Base-by-base conservation (phyloP, 2,888 invertebrate species). In the Abrostola triplasia region DNA sequence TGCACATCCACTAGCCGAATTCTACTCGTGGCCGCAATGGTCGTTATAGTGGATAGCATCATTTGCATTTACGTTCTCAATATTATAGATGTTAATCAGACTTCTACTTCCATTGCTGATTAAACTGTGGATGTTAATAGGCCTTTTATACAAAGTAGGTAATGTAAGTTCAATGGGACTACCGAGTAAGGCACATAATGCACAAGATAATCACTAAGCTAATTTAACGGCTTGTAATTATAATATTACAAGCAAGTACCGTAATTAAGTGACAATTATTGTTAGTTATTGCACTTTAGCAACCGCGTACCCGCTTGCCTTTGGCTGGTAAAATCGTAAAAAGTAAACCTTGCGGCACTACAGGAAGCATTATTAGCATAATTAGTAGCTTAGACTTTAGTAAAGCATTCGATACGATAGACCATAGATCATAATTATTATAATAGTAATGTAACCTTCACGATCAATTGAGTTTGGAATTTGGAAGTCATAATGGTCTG, bases 291-390 rank as follows among this genome's bases (percentile, higher is more conserved):
- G 56, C 54, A 59, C 51, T 63, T 74, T 77, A 65, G 65, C 58
- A 67, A 70, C 66, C 71, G 11, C 42, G 36, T 57, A 75, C 68
- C 35, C 2, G 76, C 53, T 76, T 0, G 61, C 76, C 67, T 79
- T 53, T 69, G 47, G 7, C 9, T 5, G 41, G 64, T 63, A 37
- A 48, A 59, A 59, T 73, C 68, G 61, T 73, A 53, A 77, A 73
- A 79, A 65, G 13, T 12, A 66, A 66, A 54, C 73, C 73, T 73
- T 77, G 70, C 47, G 10, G 44, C n/a, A 70, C 40, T 60, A 49
- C 62, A 70, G 80, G 74, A 69, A 76, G 56, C 12, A 61, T n/a
- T 48, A 60, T 65, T 65, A 64, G n/a, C 74, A 79, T 73, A 62
- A 67, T 60, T 70, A 54, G 64, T 70, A 51, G 12, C 42, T 50